Conservation (phyloP, 2,888 invertebrate genomes). For the Cremastinae sp. region DNA sequence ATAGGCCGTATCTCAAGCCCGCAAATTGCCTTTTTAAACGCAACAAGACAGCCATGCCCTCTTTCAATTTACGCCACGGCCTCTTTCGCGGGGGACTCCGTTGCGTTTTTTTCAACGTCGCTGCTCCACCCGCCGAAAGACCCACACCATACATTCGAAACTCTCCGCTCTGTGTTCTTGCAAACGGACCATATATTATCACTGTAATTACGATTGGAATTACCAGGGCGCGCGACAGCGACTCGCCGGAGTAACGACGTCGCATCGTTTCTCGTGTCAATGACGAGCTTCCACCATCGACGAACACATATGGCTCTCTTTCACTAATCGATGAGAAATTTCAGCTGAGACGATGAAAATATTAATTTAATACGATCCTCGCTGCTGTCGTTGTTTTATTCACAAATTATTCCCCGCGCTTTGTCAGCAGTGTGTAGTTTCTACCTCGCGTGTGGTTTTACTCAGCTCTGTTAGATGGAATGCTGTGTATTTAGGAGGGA, state of each 20-base stretch:
- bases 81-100: conserved; percentile 71
- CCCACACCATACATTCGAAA: background rate
- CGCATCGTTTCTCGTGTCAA: conserved; percentile 7
- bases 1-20: conserved; percentile 79
- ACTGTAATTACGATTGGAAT: conserved; percentile 67
- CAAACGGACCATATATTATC: conserved; percentile 65
- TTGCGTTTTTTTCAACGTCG: conserved; percentile 67
- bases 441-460: conserved; percentile 15
- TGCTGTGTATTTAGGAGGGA: conserved; percentile 46
- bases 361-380: conserved; percentile 37
- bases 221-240: conserved; percentile 65
- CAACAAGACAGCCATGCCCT: conserved; percentile 78
- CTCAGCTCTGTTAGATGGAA: conserved; percentile 34
- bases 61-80: conserved; percentile 79
- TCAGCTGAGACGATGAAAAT: conserved; percentile 16
- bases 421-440: conserved; percentile 1
- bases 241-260: conserved; percentile 58
- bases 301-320: background rate
- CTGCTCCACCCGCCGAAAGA: conserved; percentile 46
- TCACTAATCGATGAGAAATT: conserved; percentile 12
- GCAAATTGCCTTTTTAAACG: conserved; percentile 80
- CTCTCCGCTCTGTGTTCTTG: conserved; percentile 27
- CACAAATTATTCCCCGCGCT: conserved; percentile 29
- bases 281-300: conserved; percentile 1
- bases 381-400: conserved; percentile 26